A percentile compares a stretch with the other conserved stretches of the same genome.
phyloP scores from a whole-genome alignment of 2,888 invertebrate genomes.

The Spisula subtruncata region DNA sequence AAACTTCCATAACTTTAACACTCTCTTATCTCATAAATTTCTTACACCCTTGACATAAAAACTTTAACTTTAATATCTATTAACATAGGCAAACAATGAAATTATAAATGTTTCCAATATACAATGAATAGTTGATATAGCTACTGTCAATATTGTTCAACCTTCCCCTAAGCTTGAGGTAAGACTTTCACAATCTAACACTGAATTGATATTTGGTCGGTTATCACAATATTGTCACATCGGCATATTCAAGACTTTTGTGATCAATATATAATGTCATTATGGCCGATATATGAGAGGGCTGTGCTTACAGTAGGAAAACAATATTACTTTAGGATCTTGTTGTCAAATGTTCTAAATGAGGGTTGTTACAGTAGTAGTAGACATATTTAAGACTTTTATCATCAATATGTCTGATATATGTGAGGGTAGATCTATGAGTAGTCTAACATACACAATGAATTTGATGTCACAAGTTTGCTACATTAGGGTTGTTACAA shows the following conservation, averaged over 20 bases:
- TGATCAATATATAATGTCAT: not conserved
- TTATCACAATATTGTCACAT: constrained; percentile 1
- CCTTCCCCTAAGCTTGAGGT: not conserved
- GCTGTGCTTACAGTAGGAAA: no score
- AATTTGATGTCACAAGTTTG: no score
- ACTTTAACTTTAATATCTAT: not conserved
- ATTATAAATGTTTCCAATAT: not conserved
- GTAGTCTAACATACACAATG: no score
- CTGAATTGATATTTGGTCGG: not conserved
- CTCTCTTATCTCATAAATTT: no score
- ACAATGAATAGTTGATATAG: constrained; percentile 12
- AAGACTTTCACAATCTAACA: not conserved
- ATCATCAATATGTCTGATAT: not conserved
- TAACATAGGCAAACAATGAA: not conserved
- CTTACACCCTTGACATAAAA: no score
- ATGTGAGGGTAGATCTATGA: no score
- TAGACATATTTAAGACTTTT: not conserved
- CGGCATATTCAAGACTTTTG: not conserved
- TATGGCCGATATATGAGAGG: no score
- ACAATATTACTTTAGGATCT: no score
- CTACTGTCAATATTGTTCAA: constrained; percentile 15
- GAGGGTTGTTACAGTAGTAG: no score
- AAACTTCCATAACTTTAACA: no score
- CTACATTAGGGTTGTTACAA: no score
- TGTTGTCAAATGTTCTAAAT: no score